phyloP scores from a whole-genome alignment of 2,797 vertebrate genomes.

The Miichthys miiuy region DNA sequence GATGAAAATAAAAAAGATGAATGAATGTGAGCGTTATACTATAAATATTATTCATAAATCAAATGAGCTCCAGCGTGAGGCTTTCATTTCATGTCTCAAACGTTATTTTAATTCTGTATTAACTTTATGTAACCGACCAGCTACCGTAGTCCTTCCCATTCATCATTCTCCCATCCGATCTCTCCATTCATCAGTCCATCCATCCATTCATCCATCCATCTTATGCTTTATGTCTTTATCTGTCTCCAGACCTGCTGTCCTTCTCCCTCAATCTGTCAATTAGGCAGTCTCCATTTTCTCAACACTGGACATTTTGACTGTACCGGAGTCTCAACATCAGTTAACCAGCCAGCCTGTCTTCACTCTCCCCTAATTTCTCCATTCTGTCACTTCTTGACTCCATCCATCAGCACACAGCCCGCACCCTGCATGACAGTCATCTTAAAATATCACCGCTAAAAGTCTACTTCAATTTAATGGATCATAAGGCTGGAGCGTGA shows the following conservation, averaged over 20 bases:
- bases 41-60: background rate
- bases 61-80: background rate
- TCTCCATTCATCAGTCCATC: background rate
- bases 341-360: slow-evolving; percentile 34
- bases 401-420: slow-evolving; percentile 58
- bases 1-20: background rate
- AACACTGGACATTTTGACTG: slow-evolving; percentile 21
- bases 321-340: slow-evolving; percentile 21
- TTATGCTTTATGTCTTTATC: slow-evolving; percentile 5
- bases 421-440: slow-evolving; percentile 54
- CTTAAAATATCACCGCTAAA: slow-evolving; percentile 74
- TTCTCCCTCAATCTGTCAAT: slow-evolving; percentile 42
- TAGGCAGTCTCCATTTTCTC: slow-evolving; percentile 4
- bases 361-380: slow-evolving; percentile 47
- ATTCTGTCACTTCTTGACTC: slow-evolving; percentile 57
- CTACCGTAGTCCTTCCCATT: background rate
- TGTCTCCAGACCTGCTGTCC: background rate
- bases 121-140: background rate
- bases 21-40: background rate
- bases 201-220: slow-evolving; percentile 2
- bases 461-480: slow-evolving; percentile 79
- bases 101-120: background rate
- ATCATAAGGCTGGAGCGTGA: slow-evolving; percentile 72
- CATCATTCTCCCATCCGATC: background rate
- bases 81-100: background rate